Percentiles rank a stretch among this genome's conserved stretches.
Evolutionary conservation across 2,888 invertebrate genomes (phyloP).

Genomic region (Drosophila mimetica): DNA sequence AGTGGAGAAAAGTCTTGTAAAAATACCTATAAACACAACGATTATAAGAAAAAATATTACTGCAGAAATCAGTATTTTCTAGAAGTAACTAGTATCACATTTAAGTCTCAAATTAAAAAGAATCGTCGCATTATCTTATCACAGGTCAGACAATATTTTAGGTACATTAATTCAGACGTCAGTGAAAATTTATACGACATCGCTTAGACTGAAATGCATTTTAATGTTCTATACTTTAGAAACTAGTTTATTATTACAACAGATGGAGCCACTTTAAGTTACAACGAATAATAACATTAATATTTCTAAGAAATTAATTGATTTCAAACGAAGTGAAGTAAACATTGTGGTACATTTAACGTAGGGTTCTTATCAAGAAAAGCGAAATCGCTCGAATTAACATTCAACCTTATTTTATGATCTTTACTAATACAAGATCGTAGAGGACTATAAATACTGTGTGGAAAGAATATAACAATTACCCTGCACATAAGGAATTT

Average conservation of each 20-base stretch:
- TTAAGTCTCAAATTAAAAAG: slow-evolving; percentile 2
- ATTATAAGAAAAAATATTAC: background rate
- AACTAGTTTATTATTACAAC: background rate
- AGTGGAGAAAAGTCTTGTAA: slow-evolving; percentile 1
- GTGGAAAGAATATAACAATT: background rate
- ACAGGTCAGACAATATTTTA: background rate
- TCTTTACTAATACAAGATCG: background rate
- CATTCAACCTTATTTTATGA: background rate
- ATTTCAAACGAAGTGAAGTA: background rate
- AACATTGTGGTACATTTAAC: background rate
- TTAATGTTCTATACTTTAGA: too few species aligned
- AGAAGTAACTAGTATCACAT: background rate
- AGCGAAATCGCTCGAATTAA: background rate
- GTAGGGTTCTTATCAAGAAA: background rate
- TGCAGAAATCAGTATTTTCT: background rate
- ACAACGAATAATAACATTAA: background rate
- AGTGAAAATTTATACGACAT: background rate
- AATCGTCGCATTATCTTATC: background rate
- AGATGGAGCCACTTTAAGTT: background rate
- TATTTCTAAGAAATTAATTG: background rate
- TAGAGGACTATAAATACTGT: background rate
- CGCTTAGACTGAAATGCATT: background rate
- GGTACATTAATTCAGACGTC: background rate
- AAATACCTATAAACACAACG: background rate
- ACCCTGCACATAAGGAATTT: too few species aligned